Conservation (phyloP, 2,113 vertebrate species). For the Paedocypris sp. region DNA sequence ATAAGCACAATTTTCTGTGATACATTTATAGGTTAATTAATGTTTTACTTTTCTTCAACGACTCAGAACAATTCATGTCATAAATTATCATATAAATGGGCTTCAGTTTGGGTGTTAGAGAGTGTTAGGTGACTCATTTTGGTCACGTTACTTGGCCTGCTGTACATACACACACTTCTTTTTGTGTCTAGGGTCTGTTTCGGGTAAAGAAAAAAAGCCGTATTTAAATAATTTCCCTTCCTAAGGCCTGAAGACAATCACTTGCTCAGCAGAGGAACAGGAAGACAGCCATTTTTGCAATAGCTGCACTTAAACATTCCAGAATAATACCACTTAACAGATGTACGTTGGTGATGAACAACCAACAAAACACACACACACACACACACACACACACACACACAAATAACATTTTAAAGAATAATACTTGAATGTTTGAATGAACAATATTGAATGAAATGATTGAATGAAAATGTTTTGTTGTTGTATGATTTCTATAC, state of each 20-base stretch:
- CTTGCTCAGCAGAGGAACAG: constrained; percentile 67
- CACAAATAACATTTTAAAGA: no score
- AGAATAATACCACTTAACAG: constrained; percentile 46
- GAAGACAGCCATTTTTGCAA: constrained; percentile 66
- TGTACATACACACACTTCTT: constrained; percentile 25
- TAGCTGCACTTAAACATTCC: constrained; percentile 58
- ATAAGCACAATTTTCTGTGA: background rate
- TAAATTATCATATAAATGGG: background rate
- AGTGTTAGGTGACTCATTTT: background rate
- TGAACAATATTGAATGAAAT: constrained; percentile 21
- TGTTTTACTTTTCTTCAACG: background rate
- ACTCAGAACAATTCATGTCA: background rate
- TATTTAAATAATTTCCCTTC: constrained; percentile 70
- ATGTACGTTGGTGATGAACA: constrained; percentile 41
- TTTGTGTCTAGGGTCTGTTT: constrained; percentile 50
- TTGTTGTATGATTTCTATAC: no score
- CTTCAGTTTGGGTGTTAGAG: background rate
- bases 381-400: no score
- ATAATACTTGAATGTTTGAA: no score
- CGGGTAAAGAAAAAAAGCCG: constrained; percentile 72
- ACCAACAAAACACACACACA: no score
- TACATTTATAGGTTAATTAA: no score
- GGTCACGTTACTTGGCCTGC: background rate
- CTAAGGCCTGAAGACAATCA: constrained; percentile 65
- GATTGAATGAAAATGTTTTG: no score